phyloP scores from a whole-genome alignment of 53 echinoderm and acorn worm species.

The Echinarachnius parma region DNA sequence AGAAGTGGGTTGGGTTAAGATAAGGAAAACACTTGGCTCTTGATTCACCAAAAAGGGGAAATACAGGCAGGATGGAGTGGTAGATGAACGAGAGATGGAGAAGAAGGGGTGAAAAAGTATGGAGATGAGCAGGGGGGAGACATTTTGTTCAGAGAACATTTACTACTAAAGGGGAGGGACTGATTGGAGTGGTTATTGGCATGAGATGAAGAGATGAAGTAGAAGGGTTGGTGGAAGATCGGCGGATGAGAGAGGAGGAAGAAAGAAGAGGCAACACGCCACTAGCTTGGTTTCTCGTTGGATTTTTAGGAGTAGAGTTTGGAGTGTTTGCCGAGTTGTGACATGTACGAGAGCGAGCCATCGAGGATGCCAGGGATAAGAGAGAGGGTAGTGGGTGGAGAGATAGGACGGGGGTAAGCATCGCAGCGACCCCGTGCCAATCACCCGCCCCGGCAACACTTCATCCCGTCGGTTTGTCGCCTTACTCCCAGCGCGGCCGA shows the following conservation, averaged over 20 bases:
- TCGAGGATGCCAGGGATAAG: too few species aligned
- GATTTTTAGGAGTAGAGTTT: not conserved
- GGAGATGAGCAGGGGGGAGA: not conserved
- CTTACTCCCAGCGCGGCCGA: conserved; percentile 33
- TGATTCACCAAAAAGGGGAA: too few species aligned
- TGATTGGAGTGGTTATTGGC: too few species aligned
- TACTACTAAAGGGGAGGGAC: too few species aligned
- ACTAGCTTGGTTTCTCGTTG: not conserved
- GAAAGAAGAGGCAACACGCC: not conserved
- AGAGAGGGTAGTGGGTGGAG: conserved; percentile 12
- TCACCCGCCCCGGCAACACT: conserved; percentile 30
- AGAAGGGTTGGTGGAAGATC: too few species aligned
- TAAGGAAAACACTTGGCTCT: too few species aligned
- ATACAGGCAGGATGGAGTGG: conserved; percentile 11
- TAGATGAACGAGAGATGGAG: not conserved
- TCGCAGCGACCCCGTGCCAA: conserved; percentile 22
- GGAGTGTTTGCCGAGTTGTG: conserved; percentile 39
- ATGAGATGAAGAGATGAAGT: too few species aligned
- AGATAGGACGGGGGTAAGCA: conserved; percentile 21
- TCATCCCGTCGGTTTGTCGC: conserved; percentile 34
- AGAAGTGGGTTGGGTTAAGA: too few species aligned
- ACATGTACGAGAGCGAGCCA: too few species aligned
- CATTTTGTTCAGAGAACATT: too few species aligned
- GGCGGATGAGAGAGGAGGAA: not conserved
- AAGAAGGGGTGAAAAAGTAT: conserved; percentile 13